A percentile compares a stretch with the other conserved stretches of the same genome.
Evolutionary conservation across 2,113 vertebrate genomes (phyloP).

Genomic region (Ploceus nigricollis): DNA sequence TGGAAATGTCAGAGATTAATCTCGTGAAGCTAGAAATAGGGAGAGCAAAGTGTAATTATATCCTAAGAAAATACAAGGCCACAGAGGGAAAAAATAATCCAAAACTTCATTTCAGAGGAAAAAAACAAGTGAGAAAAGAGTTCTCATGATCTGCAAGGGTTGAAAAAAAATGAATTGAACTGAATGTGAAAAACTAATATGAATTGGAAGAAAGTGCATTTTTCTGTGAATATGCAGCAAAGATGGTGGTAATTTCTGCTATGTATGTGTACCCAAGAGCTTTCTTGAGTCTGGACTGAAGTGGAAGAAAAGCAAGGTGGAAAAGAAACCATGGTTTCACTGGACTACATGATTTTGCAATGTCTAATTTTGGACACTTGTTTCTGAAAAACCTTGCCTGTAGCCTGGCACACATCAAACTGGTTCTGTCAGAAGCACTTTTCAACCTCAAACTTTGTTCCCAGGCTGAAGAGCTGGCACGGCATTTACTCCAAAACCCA

Average conservation of each 20-base stretch:
- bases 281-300: neutral
- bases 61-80: neutral
- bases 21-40: neutral
- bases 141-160: neutral
- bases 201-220: neutral
- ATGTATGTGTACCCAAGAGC: neutral
- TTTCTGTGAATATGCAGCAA: neutral
- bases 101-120: neutral
- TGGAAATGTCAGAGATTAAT: neutral
- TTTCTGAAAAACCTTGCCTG: neutral
- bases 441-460: constrained; percentile 45
- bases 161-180: neutral
- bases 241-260: neutral
- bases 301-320: neutral
- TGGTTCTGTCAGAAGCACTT: constrained; percentile 22
- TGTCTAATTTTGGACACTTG: constrained; percentile 5
- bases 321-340: neutral
- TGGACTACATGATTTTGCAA: neutral
- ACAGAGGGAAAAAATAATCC: neutral
- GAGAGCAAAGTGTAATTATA: neutral
- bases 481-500: constrained; percentile 1
- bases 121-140: neutral
- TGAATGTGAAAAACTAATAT: neutral
- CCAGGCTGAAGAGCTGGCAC: constrained; percentile 34
- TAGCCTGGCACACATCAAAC: constrained; percentile 25